Evolutionary conservation across 2,888 invertebrate genomes (phyloP), one percentile per base, ranked within the genome.

Genomic region (Coelopa pilipes): DNA sequence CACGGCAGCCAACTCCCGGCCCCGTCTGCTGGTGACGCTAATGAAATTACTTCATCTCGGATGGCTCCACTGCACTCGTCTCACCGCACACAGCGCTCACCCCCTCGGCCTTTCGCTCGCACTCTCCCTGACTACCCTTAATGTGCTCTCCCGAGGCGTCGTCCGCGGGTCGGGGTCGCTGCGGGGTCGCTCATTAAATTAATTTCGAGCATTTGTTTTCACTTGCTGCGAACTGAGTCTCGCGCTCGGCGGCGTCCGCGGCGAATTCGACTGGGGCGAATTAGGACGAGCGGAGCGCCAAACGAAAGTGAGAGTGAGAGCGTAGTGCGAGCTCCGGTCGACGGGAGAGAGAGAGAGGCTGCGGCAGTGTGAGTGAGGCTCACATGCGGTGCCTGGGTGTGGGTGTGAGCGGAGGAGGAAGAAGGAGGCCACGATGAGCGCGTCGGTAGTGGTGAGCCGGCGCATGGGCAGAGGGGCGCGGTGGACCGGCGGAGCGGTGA

Each of bases 241-340:
- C 47, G 15, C 47, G 24, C 50, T 66, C 19, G 17, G n/a, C 15
- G 34, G 62, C 62, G 53, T 12, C 17, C 19, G 59, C 47, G 47
- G 46, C 19, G 53, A 69, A 72, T 74, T 72, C 74, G 76, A 76
- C 74, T 74, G 74, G 69, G 74, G 34, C 34, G 34, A 34, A 34
- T 34, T 49, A 15, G 34, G 45, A 62, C 62, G 53, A 4, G 57
- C 12, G 45, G 19, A 34, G 46, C 19, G 53, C 69, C 74, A 76
- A 76, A 76, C 67, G 76, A 76, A 74, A 76, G 76, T 74, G 74
- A 72, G 74, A 65, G 59, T 21, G n/a, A 17, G 24, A 66, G 50
- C 0, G 69, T 72, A 65, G 59, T 21, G n/a, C 24, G 24, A 66
- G 50, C 0, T 13, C 19, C 17, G 21, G 57, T 57, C 19, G 10